Evolutionary conservation across 1,140 invertebrate genomes (phyloP), one percentile per base, ranked within the genome.

Genomic region (Daktulosphaira vitifoliae): DNA sequence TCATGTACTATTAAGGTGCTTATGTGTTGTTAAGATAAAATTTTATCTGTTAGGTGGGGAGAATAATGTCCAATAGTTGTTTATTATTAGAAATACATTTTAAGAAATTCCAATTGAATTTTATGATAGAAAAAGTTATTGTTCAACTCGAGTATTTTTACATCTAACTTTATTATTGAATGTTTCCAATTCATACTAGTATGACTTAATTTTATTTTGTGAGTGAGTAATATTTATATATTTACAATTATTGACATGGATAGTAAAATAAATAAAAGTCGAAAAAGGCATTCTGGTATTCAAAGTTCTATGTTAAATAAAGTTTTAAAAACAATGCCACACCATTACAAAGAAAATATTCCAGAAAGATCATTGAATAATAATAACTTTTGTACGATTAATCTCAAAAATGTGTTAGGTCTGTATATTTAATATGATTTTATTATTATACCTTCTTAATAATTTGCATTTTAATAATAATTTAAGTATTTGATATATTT

Each of bases 21-120:
- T 2, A 46, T 3, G 1, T 20, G 26, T 29, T 62, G 46, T 62
- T 18, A 46, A 62, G 56, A 62, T 62, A 48, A 46, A 20, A 33
- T 33, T 11, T 33, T 6, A 11, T 33, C 11, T 6, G 29, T 33
- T 5, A 16, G 44, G 25, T 18, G 42, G 20, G 56, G 56, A 16
- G 22, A 59, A 62, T 29, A 62, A 62, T 48, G n/a, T n/a, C 16
- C 16, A 8, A 13, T 26, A n/a, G 13, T 46, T 44, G 11, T 62
- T 62, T 62, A 62, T 62, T 62, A 48, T 62, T 62, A 62, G 56
- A 62, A 29, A 48, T 18, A 46, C 1, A 48, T 62, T 42, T 42
- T 26, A 29, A 20, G 42, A 48, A 62, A 33, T 48, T 48, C 56
- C 39, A 48, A 62, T 5, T 62, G 26, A 16, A 15, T 46, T 29